Evolutionary conservation across 2,113 vertebrate species (phyloP).

Genomic region (Cygnus atratus): DNA sequence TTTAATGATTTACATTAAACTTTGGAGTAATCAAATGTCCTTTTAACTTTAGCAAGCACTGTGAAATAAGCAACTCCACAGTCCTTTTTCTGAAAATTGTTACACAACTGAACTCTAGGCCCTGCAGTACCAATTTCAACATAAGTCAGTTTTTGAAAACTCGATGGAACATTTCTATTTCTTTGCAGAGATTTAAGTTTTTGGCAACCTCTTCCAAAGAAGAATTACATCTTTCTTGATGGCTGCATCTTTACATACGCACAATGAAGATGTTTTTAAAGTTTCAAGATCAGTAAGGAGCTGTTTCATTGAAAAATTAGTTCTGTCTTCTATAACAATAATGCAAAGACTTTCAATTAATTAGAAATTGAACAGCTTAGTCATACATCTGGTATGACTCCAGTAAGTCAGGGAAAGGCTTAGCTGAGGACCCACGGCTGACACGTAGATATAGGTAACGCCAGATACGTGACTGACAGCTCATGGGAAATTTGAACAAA

Average conservation of each 20-base stretch:
- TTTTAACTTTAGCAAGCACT: neutral
- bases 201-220: neutral
- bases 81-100: neutral
- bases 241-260: neutral
- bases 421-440: neutral
- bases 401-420: neutral
- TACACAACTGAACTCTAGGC: neutral
- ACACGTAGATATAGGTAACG: accelerated
- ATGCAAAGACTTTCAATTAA: conserved; percentile 34
- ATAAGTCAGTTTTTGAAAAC: neutral
- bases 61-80: neutral
- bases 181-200: neutral
- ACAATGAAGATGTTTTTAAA: neutral
- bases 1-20: neutral
- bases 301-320: neutral
- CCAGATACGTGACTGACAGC: neutral
- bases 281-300: conserved; percentile 34
- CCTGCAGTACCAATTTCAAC: neutral
- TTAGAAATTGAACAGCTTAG: neutral
- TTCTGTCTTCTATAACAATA: conserved; percentile 32
- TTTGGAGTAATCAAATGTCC: neutral
- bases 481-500: neutral
- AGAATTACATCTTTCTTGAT: conserved; percentile 20
- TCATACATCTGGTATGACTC: neutral
- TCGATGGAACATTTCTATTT: neutral